phyloP scores from a whole-genome alignment of 2,113 vertebrate species.

The Hypanus sabinus region DNA sequence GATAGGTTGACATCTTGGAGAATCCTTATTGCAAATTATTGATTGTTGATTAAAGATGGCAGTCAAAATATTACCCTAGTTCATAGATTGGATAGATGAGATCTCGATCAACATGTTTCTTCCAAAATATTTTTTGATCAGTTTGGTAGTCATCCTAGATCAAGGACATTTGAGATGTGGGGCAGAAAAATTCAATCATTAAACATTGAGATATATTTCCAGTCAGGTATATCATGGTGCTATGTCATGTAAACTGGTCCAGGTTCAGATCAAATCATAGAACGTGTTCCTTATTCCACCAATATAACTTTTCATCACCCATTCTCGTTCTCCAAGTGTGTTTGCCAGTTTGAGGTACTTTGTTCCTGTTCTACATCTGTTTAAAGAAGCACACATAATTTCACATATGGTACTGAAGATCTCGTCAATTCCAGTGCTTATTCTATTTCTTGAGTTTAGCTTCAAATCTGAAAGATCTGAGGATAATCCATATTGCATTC shows the following conservation, averaged over 20 bases:
- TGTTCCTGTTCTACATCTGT: neutral
- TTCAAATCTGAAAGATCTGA: neutral
- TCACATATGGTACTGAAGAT: neutral
- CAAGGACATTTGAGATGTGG: neutral
- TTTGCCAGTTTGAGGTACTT: neutral
- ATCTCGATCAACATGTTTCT: neutral
- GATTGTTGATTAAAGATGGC: neutral
- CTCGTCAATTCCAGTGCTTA: neutral
- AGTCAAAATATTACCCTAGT: neutral
- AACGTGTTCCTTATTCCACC: neutral
- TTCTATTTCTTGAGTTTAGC: neutral
- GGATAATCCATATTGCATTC: neutral
- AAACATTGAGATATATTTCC: neutral
- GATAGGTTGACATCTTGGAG: neutral
- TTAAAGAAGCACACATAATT: neutral
- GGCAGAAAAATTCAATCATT: neutral
- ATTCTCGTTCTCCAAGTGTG: neutral
- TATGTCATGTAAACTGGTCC: neutral
- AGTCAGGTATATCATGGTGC: neutral
- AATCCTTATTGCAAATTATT: neutral
- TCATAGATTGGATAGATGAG: neutral
- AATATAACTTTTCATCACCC: neutral
- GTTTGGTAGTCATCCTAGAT: neutral
- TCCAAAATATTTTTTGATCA: neutral
- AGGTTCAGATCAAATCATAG: neutral